Base-by-base conservation (phyloP, 2,888 invertebrate species). In the Chymomyza procnemis region DNA sequence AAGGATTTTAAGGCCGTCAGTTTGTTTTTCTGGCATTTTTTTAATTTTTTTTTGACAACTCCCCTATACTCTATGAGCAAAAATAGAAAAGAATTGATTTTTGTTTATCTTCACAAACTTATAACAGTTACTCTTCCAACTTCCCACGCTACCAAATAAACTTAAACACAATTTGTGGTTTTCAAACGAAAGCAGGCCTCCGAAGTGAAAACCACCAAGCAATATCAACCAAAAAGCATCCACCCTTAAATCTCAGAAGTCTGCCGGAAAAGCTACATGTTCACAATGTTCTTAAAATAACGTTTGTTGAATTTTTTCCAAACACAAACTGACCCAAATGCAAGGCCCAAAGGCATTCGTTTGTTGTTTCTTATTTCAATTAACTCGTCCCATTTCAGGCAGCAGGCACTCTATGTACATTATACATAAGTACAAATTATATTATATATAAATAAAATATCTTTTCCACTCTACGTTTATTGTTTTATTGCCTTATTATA, bases 341-440 rank as follows among this genome's bases (percentile, higher is more conserved):
- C 34, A 41, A 41, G 34, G 2, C 34, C 34, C 34, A 41, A 41
- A 41, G 34, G 34, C 34, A 41, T 41, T 41, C 12, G 34, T 41
- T 41, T 41, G 30, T 57, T 41, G 14, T 57, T 57, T 34, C 16
- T 34, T 41, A 41, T 82, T 65, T 81, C 73, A 80, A 81, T 84
- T 86, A 57, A 57, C 41, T 30, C 41, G 34, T 57, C 16, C 14
- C 56, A 67, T 74, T 75, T 73, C 12, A 41, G 34, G 12, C 34
- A 41, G 9, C 34, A 12, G 34, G 34, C 34, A 14, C 12, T 62
- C 65, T 56, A 14, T 55, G 55, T 26, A 26, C 26, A 26, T 55
- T 55, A 14, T n/a, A 12, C 9, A 55, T 4, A 12, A 14, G 22
- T 16, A 9, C n/a, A n/a, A n/a, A n/a, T n/a, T 6, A 26, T 26